These are phyloP conservation scores for Gambusia yucatana DNA, from an alignment of 2,797 vertebrate genomes.

Conservation along the genomic window DNA sequence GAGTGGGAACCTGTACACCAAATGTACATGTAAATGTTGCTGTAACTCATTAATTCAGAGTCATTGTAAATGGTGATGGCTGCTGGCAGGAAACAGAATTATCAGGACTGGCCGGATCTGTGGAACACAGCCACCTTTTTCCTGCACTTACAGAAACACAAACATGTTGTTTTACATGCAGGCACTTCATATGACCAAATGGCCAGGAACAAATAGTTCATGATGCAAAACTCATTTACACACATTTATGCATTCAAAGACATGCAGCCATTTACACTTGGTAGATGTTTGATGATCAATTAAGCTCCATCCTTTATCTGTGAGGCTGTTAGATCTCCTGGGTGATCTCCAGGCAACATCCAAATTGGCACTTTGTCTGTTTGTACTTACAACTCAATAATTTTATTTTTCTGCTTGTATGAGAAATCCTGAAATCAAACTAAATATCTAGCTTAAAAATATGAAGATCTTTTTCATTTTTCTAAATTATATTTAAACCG, in stretches of 20 bases:
- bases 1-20: too few species aligned
- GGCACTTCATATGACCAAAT: slow-evolving; percentile 28
- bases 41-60: too few species aligned
- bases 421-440: not conserved
- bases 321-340: slow-evolving; percentile 61
- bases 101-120: not conserved
- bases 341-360: slow-evolving; percentile 51
- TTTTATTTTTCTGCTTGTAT: not conserved
- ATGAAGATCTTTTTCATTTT: not conserved
- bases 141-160: slow-evolving; percentile 20
- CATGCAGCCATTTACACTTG: slow-evolving; percentile 75
- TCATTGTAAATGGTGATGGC: too few species aligned
- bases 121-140: slow-evolving; percentile 27
- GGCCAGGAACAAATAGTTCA: slow-evolving; percentile 51
- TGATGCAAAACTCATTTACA: slow-evolving; percentile 48
- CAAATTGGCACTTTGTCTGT: not conserved
- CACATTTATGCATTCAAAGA: slow-evolving; percentile 25
- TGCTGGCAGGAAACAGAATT: too few species aligned
- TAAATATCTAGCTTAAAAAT: not conserved
- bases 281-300: slow-evolving; percentile 82
- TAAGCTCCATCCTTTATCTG: slow-evolving; percentile 62
- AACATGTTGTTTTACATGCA: slow-evolving; percentile 26
- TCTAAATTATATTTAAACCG: not conserved
- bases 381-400: not conserved
- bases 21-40: too few species aligned